A percentile compares a stretch with the other conserved stretches of the same genome.
phyloP scores from a whole-genome alignment of 1,140 invertebrate genomes.

The Asobara japonica region DNA sequence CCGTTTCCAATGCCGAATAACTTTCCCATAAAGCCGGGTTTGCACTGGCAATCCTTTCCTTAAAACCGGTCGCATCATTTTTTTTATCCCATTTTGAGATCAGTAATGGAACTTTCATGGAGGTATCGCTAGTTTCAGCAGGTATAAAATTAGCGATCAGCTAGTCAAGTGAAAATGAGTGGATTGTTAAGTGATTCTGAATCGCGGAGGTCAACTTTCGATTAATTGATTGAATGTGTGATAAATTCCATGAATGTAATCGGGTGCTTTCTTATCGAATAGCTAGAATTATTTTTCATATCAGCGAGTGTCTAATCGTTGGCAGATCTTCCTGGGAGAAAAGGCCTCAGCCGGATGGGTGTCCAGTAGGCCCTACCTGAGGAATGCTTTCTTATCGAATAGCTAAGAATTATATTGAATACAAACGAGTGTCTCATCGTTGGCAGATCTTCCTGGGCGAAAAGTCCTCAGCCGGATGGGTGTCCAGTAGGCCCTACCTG shows the following conservation, averaged over 20 bases:
- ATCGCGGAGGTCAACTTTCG: neutral
- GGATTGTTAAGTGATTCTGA: neutral
- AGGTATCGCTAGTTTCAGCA: neutral
- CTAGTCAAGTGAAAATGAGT: neutral
- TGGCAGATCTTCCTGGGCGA: too few species aligned
- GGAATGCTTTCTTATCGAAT: too few species aligned
- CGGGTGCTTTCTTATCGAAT: too few species aligned
- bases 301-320: too few species aligned
- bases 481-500: too few species aligned
- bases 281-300: too few species aligned
- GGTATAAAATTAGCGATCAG: neutral
- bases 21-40: neutral
- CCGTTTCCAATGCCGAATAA: neutral
- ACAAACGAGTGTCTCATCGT: too few species aligned
- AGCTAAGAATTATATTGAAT: too few species aligned
- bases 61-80: neutral
- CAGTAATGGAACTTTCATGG: neutral
- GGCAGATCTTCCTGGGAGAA: too few species aligned
- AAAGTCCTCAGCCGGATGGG: too few species aligned
- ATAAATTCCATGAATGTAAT: neutral
- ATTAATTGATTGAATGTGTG: neutral
- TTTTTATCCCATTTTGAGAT: slow-evolving; percentile 2
- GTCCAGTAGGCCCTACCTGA: too few species aligned
- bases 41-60: neutral
- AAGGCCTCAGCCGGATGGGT: too few species aligned